Evolutionary conservation across 2,113 vertebrate species (phyloP).

Genomic region (Chinchilla lanigera): DNA sequence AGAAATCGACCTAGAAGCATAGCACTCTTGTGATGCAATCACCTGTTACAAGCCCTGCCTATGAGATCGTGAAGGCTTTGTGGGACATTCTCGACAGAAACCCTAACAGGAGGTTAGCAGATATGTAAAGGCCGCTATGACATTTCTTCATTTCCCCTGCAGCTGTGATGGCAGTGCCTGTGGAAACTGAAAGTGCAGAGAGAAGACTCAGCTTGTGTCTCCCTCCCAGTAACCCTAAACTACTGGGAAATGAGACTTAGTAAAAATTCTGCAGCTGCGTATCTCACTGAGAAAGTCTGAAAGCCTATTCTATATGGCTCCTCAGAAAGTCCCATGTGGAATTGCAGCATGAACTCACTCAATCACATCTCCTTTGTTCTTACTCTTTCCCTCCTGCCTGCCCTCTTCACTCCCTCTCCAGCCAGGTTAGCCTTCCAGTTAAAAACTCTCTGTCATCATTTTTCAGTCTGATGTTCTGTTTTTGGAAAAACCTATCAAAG

Average conservation of each 20-base stretch:
- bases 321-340: not conserved
- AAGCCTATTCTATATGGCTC: not conserved
- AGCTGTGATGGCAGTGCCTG: not conserved
- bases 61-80: not conserved
- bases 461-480: not conserved
- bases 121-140: fast-evolving
- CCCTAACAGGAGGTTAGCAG: not conserved
- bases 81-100: not conserved
- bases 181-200: not conserved
- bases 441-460: not conserved
- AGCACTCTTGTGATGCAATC: not conserved
- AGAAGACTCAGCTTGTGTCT: not conserved
- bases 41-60: not conserved
- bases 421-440: not conserved
- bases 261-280: not conserved
- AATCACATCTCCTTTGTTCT: not conserved
- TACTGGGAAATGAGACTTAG: not conserved
- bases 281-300: not conserved
- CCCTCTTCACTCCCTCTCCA: not conserved
- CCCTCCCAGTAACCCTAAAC: not conserved
- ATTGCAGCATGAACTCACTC: not conserved
- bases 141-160: not conserved
- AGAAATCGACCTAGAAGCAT: not conserved
- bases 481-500: not conserved
- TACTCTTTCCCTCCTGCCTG: not conserved